Evolutionary conservation across 2,888 invertebrate species (phyloP).

Genomic region (Cylindroiulus punctatus): DNA sequence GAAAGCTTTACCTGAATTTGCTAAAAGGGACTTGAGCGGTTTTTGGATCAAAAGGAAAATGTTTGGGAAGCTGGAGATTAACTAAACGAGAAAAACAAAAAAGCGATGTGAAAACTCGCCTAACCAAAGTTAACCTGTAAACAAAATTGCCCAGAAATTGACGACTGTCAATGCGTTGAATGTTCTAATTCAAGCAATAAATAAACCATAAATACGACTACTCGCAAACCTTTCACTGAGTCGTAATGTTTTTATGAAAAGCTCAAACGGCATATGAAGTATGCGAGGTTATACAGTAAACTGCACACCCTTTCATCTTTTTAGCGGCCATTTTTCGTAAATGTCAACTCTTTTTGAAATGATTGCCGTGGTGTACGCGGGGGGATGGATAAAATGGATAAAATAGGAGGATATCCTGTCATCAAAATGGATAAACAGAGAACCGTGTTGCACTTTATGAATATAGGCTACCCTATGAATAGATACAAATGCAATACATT

Average conservation of each 20-base stretch:
- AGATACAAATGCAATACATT: constrained; percentile 40
- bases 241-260: neutral
- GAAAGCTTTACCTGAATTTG: too few relatives aligned
- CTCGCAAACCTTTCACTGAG: neutral
- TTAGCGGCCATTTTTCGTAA: constrained; percentile 11
- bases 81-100: too few relatives aligned
- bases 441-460: constrained; percentile 29
- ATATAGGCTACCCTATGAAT: constrained; percentile 13
- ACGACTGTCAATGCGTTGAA: neutral
- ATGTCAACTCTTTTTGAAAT: constrained; percentile 36
- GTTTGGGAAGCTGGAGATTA: too few relatives aligned
- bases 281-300: neutral
- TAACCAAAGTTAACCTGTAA: neutral
- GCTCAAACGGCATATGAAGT: neutral
- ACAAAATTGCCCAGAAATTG: neutral
- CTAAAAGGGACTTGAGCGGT: too few relatives aligned
- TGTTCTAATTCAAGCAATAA: neutral
- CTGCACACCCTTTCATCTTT: neutral
- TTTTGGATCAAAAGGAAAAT: too few relatives aligned
- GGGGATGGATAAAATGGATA: constrained; percentile 1
- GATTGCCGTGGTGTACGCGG: neutral
- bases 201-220: neutral
- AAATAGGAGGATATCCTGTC: constrained; percentile 40
- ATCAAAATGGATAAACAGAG: constrained; percentile 29
- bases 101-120: neutral